Percentiles rank a stretch among this genome's conserved stretches.
Conservation (phyloP, 2,888 invertebrate species). For the Lycia hirtaria region DNA sequence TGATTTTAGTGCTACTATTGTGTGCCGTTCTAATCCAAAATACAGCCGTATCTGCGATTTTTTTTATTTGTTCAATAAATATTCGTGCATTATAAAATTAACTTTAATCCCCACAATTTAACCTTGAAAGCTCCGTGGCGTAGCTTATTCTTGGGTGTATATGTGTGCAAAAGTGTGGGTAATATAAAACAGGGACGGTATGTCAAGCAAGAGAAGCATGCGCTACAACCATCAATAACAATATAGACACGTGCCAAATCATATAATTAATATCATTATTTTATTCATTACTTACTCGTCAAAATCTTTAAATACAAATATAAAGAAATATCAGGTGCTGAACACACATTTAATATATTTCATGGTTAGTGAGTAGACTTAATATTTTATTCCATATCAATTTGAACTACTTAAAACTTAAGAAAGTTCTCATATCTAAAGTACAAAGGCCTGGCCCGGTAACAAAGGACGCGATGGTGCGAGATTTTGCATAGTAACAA, state of each 20-base stretch:
- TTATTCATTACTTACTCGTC: slow-evolving; percentile 6
- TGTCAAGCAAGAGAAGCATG: slow-evolving; percentile 79
- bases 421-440: too few relatives aligned
- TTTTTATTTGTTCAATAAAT: too few relatives aligned
- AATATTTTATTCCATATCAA: too few relatives aligned
- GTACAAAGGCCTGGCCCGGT: too few relatives aligned
- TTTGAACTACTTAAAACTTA: too few relatives aligned
- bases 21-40: slow-evolving; percentile 5
- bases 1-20: neutral
- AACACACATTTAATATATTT: too few relatives aligned
- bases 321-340: too few relatives aligned
- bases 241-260: slow-evolving; percentile 42
- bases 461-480: too few relatives aligned
- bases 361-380: too few relatives aligned
- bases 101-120: neutral
- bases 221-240: slow-evolving; percentile 77
- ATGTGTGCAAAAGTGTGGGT: slow-evolving; percentile 17
- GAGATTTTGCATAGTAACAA: too few relatives aligned
- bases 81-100: neutral
- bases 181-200: slow-evolving; percentile 44
- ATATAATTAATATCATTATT: neutral
- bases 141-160: slow-evolving; percentile 6
- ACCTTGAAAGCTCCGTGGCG: slow-evolving; percentile 9
- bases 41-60: too few relatives aligned
- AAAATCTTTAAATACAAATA: neutral